phyloP scores from a whole-genome alignment of 1,140 invertebrate species.

The Drosophila repletoides region DNA sequence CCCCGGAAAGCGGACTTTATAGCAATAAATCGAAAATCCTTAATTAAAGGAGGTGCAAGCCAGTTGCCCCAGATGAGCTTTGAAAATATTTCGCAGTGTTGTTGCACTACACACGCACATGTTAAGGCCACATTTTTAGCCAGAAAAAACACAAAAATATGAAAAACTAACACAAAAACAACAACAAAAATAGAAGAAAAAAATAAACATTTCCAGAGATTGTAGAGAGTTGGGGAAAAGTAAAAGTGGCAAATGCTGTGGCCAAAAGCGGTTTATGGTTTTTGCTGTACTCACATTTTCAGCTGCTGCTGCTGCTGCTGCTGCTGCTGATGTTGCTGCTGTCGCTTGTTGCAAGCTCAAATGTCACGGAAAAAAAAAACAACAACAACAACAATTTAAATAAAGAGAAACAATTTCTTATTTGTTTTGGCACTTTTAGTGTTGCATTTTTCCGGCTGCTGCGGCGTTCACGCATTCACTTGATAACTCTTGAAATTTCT shows the following conservation, averaged over 20 bases:
- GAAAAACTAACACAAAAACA: no score
- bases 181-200: neutral
- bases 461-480: constrained; percentile 33
- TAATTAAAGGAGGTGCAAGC: neutral
- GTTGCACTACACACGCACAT: constrained; percentile 19
- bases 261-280: constrained; percentile 24
- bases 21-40: constrained; percentile 7
- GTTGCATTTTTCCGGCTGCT: constrained; percentile 38
- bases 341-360: constrained; percentile 32
- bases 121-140: constrained; percentile 5
- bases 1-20: neutral
- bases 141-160: neutral
- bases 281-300: constrained; percentile 24
- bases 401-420: neutral
- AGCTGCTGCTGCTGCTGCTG: neutral
- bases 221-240: neutral
- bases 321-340: neutral
- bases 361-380: constrained; percentile 23
- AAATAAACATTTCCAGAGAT: neutral
- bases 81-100: neutral
- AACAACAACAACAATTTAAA: constrained; percentile 22
- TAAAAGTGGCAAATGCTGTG: constrained; percentile 23
- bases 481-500: constrained; percentile 17
- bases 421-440: constrained; percentile 24
- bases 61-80: neutral